Evolutionary conservation across 2,888 invertebrate species (phyloP), one percentile per base, ranked within the genome.

Genomic region (Acanthopleura granulata): DNA sequence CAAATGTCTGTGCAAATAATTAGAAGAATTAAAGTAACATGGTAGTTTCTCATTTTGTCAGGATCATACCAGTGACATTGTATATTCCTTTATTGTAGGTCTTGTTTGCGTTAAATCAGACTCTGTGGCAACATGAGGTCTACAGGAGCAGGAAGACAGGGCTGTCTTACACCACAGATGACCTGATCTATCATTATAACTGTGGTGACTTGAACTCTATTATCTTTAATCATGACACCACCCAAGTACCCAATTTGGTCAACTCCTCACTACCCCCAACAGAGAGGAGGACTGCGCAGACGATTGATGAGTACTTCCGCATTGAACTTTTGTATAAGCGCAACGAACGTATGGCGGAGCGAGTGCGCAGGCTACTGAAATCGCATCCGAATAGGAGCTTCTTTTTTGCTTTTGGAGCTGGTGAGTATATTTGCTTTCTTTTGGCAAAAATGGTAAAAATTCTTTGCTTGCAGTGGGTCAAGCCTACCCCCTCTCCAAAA

Each of bases 371-470:
- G 72, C 85, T 92, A 62, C 86, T 93, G n/a, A 78, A 84, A 30
- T 82, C 86, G n/a, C 83, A 91, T 80, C 91, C 91, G 0, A 84
- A 90, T 72, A 85, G 89, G 74, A 91, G 90, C 74, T 91, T 91
- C 84, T 92, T 93, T 86, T 92, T 92, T 81, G 92, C 92, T 66
- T 91, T 92, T 80, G 92, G 92, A 78, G 91, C 92, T 81, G 92
- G 92, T 91, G 81, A 82, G 83, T 40, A 40, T 9, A 40, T 40
- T 6, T 40, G 9, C 40, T 3, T 40, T 40, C 9, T 40, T 40
- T 6, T 3, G 4, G 4, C 9, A 40, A 9, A 9, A 3, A 3
- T 40, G 3, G 40, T 40, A 40, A 40, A 40, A 40, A 40, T 40
- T 40, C 40, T 40, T 40, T 40, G 40, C 9, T 40, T 6, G 40